These are phyloP conservation scores for Cirrhinus mrigala DNA, from an alignment of 2,797 vertebrate genomes.

Conservation along the genomic window DNA sequence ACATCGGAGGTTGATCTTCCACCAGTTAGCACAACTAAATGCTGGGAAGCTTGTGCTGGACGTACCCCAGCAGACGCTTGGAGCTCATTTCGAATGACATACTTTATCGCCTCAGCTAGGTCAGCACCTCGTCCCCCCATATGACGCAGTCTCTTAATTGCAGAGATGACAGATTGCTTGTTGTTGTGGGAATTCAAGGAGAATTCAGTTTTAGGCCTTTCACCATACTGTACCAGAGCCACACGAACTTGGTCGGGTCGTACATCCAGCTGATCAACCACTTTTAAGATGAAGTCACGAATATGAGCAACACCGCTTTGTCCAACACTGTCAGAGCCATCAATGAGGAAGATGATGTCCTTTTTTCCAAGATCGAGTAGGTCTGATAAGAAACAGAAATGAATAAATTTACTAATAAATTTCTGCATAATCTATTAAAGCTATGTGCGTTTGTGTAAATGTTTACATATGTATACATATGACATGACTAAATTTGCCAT, in stretches of 20 bases:
- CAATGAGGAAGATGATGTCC: constrained; percentile 93
- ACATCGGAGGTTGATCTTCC: constrained; percentile 86
- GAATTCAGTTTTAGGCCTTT: constrained; percentile 84
- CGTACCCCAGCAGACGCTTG: constrained; percentile 85
- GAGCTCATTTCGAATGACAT: constrained; percentile 84
- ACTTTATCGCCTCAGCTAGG: constrained; percentile 86
- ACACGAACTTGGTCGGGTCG: constrained; percentile 86
- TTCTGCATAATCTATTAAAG: not conserved
- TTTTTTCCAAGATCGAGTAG: constrained; percentile 78
- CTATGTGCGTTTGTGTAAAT: not conserved
- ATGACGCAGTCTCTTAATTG: constrained; percentile 84
- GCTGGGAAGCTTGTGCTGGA: constrained; percentile 86
- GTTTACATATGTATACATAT: too few relatives aligned
- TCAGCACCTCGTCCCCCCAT: constrained; percentile 85
- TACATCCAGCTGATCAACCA: constrained; percentile 86
- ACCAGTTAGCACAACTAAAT: constrained; percentile 92
- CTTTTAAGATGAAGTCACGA: constrained; percentile 87
- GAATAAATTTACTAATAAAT: not conserved
- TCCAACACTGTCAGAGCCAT: constrained; percentile 85
- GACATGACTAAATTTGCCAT: not conserved
- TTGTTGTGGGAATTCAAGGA: constrained; percentile 83
- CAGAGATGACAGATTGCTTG: constrained; percentile 79
- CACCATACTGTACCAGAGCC: constrained; percentile 89
- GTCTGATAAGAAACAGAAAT: constrained; percentile 40
- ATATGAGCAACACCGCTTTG: constrained; percentile 82